Evolutionary conservation across 1,140 invertebrate genomes (phyloP), one percentile per base, ranked within the genome.

Genomic region (Drosophila subobscura): DNA sequence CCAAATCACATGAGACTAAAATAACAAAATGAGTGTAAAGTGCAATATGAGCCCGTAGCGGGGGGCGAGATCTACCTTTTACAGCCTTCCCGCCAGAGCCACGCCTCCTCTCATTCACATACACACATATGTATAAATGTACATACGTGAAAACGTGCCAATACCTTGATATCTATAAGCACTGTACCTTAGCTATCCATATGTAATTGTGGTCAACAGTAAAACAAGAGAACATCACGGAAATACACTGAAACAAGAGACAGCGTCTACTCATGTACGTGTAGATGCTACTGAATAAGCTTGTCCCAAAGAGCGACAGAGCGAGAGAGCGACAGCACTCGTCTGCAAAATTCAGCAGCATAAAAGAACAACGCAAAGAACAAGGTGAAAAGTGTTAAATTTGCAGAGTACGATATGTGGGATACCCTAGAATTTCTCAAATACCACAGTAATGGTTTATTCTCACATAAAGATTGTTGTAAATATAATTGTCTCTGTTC

Each of bases 101-200:
- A 68, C 65, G 44, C 65, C 65, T 55, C 65, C 63, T 49, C 33
- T 68, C 49, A 64, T 68, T 68, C 63, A 12, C 22, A 37, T 68
- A 68, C 63, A 20, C 16, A 20, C 16, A 20, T 20, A 20, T 1
- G 1, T 20, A 20, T 20, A 20, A 20, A 20, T 20, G 16, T 20
- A n/a, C 20, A 37, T 68, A 68, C 65, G 63, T 68, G 63, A 44
- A 68, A 68, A 68, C 65, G 65, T 68, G 65, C 65, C 33, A 25
- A 42, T 68, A 54, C n/a, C 57, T 27, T 29, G 20, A 29, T 22
- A 45, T 10, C 27, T 42, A 55, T 20, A 63, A 55, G 46, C 53
- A 54, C 60, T 42, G 27, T 46, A 55, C 22, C 61, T 44, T 41
- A 53, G 33, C 27, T 5, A 14, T 33, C 16, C 37, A 47, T 29